Percentiles rank a stretch among this genome's conserved stretches.
phyloP scores from a whole-genome alignment of 2,888 invertebrate genomes.

The Trachelus iudaicus region DNA sequence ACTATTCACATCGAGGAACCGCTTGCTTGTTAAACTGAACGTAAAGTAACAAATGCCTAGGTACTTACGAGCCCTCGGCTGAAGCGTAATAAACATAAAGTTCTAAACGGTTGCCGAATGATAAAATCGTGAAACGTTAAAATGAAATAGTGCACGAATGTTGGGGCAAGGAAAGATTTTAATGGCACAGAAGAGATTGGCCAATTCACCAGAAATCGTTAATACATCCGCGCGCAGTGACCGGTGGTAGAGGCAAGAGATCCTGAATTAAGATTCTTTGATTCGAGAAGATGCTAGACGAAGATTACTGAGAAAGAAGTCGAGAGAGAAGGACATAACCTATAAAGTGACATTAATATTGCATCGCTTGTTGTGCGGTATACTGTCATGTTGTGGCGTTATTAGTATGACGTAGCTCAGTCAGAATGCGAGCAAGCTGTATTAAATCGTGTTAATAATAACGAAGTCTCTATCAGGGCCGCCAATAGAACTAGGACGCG shows the following conservation, averaged over 20 bases:
- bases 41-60: neutral
- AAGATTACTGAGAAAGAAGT: neutral
- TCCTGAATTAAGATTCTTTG: neutral
- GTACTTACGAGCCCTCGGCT: neutral
- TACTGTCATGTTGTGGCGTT: neutral
- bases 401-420: conserved; percentile 4
- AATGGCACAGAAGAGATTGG: neutral
- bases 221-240: neutral
- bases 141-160: neutral
- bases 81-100: neutral
- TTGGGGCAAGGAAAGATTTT: neutral
- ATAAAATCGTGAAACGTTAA: neutral
- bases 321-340: neutral
- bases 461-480: conserved; percentile 23
- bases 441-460: conserved; percentile 28
- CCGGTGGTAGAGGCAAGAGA: neutral
- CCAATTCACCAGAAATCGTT: neutral
- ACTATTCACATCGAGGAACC: neutral
- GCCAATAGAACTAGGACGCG: conserved; percentile 33
- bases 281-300: neutral
- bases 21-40: neutral
- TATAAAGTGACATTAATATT: neutral
- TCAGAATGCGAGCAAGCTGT: conserved; percentile 1
- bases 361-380: neutral
- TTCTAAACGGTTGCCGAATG: neutral